Percentiles rank a stretch among this genome's conserved stretches.
phyloP scores from a whole-genome alignment of 1,140 invertebrate species.

The Bombus terrestris region DNA sequence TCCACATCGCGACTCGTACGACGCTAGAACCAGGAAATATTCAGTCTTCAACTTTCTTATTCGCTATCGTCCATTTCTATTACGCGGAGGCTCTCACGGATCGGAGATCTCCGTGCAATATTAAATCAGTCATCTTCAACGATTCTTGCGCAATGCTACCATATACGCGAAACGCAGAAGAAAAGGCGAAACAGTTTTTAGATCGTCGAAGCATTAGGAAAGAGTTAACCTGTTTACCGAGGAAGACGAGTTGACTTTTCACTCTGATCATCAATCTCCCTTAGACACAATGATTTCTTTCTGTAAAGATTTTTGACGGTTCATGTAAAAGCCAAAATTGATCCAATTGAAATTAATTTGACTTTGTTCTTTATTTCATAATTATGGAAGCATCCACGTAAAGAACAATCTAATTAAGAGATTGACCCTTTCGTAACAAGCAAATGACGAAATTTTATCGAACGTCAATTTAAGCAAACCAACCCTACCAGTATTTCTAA shows the following conservation, averaged over 20 bases:
- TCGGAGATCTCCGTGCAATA: not conserved
- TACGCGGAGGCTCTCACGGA: constrained; percentile 11
- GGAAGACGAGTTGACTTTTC: not conserved
- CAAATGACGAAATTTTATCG: too few species aligned
- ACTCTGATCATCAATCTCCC: not conserved
- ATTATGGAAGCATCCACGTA: too few species aligned
- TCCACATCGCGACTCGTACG: constrained; percentile 5
- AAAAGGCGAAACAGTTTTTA: not conserved
- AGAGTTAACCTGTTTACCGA: not conserved
- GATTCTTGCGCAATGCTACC: not conserved
- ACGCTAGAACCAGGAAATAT: constrained; percentile 23
- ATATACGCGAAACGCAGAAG: not conserved
- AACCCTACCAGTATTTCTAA: not conserved
- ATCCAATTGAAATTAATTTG: not conserved
- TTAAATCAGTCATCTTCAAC: constrained; percentile 12
- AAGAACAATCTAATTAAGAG: too few species aligned
- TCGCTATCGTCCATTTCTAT: constrained; percentile 2
- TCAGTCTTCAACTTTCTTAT: constrained; percentile 10
- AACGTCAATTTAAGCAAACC: not conserved
- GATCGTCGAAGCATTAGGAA: not conserved
- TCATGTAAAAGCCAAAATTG: too few species aligned
- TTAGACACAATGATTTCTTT: not conserved
- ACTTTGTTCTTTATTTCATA: not conserved
- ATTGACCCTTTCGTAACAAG: not conserved
- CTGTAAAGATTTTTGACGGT: not conserved